phyloP scores from a whole-genome alignment of 2,113 vertebrate species.

The Gnathonemus longibarbis region DNA sequence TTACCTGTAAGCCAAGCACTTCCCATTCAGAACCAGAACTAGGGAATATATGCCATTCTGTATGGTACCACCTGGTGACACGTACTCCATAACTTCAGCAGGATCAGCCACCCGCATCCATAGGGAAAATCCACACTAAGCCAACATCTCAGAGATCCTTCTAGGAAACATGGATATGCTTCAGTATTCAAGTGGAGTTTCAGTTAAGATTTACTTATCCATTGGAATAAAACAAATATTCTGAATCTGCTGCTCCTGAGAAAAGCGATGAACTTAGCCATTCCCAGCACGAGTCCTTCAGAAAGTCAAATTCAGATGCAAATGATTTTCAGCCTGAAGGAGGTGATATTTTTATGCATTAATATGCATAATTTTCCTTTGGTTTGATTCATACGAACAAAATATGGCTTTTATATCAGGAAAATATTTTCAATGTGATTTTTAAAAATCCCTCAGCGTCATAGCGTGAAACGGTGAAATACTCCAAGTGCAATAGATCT shows the following conservation, averaged over 20 bases:
- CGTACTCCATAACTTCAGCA: not conserved
- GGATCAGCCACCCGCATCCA: not conserved
- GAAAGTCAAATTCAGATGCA: not conserved
- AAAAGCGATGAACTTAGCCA: not conserved
- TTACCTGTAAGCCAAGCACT: slow-evolving; percentile 65
- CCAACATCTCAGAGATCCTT: not conserved
- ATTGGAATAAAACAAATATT: not conserved
- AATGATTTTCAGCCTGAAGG: not conserved
- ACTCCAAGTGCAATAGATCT: not conserved
- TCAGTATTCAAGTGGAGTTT: not conserved
- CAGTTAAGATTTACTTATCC: not conserved
- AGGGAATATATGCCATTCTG: slow-evolving; percentile 36
- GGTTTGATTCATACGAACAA: not conserved
- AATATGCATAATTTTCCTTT: not conserved
- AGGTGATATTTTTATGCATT: not conserved
- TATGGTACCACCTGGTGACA: slow-evolving; percentile 25
- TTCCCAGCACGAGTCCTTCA: not conserved
- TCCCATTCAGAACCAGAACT: slow-evolving; percentile 62
- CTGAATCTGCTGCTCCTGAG: not conserved
- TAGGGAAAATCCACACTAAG: not conserved
- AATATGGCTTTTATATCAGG: not conserved
- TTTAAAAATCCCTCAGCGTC: not conserved
- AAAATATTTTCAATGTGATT: not conserved
- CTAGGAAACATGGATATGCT: not conserved
- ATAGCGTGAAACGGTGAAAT: not conserved